These are phyloP conservation scores for Philereme transversata DNA, from an alignment of 2,888 invertebrate genomes.

Conservation along the genomic window DNA sequence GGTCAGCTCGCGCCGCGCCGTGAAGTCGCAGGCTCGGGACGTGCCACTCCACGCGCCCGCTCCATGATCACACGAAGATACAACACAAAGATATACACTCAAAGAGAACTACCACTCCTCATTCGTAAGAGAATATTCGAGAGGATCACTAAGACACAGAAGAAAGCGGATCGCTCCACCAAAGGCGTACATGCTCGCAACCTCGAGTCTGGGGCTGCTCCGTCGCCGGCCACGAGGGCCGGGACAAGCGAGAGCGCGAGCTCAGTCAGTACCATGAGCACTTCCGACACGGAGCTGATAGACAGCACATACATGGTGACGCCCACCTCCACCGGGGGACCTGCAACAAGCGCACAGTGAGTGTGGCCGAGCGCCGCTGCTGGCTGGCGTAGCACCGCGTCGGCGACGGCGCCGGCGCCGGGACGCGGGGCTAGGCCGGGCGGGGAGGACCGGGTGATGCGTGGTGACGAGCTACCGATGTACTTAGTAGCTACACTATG, in stretches of 20 bases:
- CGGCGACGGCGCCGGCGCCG: conserved; percentile 8
- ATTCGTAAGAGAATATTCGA: conserved; percentile 39
- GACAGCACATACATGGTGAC: conserved; percentile 99
- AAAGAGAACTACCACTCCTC: conserved; percentile 33
- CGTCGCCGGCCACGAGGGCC: conserved; percentile 51
- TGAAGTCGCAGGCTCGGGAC: background rate
- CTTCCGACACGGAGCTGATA: conserved; percentile 99
- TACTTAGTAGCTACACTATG: conserved; percentile 17
- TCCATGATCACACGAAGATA: conserved; percentile 22
- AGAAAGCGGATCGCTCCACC: conserved; percentile 50
- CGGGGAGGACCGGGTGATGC: conserved; percentile 31
- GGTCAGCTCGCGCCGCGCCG: conserved; percentile 12
- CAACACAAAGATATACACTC: conserved; percentile 28
- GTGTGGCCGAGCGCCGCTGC: conserved; percentile 88
- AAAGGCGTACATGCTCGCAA: conserved; percentile 76
- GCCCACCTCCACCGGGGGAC: conserved; percentile 98
- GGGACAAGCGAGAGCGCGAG: conserved; percentile 62
- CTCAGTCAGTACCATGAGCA: conserved; percentile 94
- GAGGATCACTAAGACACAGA: conserved; percentile 47
- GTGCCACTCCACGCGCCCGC: conserved; percentile 9
- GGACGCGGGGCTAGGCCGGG: conserved; percentile 27
- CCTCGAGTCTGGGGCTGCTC: conserved; percentile 81
- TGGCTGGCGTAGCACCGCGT: too few relatives aligned
- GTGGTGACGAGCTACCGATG: conserved; percentile 36
- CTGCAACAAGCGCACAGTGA: conserved; percentile 89